phyloP scores from a whole-genome alignment of 2,113 vertebrate genomes.

The Himantopus leucocephalus region DNA sequence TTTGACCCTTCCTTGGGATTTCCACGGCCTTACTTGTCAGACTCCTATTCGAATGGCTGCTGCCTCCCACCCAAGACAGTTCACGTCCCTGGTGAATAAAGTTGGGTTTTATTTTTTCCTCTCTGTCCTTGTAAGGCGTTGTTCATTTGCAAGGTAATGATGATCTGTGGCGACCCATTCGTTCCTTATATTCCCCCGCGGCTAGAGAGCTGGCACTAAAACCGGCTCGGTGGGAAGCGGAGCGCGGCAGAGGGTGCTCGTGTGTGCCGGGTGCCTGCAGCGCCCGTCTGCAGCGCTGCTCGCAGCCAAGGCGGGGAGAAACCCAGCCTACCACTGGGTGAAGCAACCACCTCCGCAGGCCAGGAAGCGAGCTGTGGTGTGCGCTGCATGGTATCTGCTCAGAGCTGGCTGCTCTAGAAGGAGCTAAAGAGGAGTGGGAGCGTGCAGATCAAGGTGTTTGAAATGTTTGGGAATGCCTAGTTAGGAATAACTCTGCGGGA shows the following conservation, averaged over 20 bases:
- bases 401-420: background rate
- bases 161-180: background rate
- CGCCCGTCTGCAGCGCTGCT: background rate
- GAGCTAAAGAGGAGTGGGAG: background rate
- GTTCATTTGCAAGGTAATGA: constrained; percentile 9
- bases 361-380: constrained; percentile 22
- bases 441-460: background rate
- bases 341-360: background rate
- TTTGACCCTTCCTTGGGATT: background rate
- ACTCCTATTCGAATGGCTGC: fast-evolving
- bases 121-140: background rate
- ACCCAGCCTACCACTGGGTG: background rate
- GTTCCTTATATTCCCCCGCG: fast-evolving
- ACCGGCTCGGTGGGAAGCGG: background rate
- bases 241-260: background rate
- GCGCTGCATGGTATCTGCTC: background rate
- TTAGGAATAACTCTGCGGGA: fast-evolving
- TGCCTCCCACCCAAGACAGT: background rate
- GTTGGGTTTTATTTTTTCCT: background rate
- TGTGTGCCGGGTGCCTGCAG: background rate
- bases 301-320: background rate
- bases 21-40: background rate
- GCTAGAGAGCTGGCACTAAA: background rate
- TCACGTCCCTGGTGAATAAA: background rate
- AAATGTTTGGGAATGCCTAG: fast-evolving